Evolutionary conservation across 2,797 vertebrate genomes (phyloP).

Genomic region (Diplodus sargus): DNA sequence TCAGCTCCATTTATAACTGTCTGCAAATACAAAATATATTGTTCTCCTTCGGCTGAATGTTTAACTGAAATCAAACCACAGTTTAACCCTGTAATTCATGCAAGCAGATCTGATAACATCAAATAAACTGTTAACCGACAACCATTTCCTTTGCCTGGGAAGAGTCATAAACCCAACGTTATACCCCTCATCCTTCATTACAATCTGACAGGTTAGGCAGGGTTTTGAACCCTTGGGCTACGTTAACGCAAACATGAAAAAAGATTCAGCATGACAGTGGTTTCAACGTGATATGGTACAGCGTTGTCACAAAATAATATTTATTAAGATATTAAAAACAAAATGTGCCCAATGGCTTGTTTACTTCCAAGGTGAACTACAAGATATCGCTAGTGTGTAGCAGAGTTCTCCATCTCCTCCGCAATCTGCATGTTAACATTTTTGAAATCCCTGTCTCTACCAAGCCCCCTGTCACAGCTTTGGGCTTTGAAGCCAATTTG

Average conservation of each 20-base stretch:
- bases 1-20: slow-evolving; percentile 1
- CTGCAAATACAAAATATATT: slow-evolving; percentile 1
- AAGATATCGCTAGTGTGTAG: background rate
- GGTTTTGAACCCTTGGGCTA: background rate
- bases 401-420: no score
- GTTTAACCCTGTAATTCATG: background rate
- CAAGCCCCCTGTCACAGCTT: no score
- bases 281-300: no score
- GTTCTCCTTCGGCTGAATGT: background rate
- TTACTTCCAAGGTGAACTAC: background rate
- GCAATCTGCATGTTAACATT: background rate
- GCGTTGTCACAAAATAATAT: background rate
- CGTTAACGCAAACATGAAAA: slow-evolving; percentile 12
- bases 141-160: background rate
- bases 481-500: no score
- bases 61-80: background rate
- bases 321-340: background rate
- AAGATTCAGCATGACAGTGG: no score
- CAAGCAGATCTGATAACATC: slow-evolving; percentile 6
- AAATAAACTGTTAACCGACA: slow-evolving; percentile 3
- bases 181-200: background rate
- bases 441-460: no score
- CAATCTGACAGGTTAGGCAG: slow-evolving; percentile 2
- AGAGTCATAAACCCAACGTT: background rate
- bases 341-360: background rate